Conservation (phyloP, 2,888 invertebrate species). For the Onchidella celtica region DNA sequence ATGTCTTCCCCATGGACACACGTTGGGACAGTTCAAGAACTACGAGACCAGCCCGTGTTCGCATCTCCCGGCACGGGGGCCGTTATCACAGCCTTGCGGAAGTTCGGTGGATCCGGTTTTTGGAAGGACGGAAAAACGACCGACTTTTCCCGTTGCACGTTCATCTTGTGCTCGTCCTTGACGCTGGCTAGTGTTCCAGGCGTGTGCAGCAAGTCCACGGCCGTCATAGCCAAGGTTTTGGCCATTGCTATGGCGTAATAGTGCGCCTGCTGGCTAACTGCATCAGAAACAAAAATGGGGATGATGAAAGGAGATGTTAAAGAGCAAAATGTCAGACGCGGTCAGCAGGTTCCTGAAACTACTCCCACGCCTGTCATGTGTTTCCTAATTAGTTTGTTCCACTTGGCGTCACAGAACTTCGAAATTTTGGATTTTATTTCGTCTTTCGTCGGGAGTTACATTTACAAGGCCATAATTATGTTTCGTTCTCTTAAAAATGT, state of each 20-base stretch:
- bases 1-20: too few relatives aligned
- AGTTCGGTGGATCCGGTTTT: neutral
- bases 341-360: too few relatives aligned
- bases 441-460: too few relatives aligned
- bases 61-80: conserved; percentile 16
- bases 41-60: conserved; percentile 45
- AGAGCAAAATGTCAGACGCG: neutral
- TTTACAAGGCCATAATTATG: too few relatives aligned
- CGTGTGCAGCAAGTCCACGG: conserved; percentile 36
- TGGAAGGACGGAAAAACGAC: neutral
- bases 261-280: conserved; percentile 17
- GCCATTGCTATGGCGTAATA: conserved; percentile 31
- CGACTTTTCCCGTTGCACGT: neutral
- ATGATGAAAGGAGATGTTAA: neutral
- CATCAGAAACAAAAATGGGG: too few relatives aligned
- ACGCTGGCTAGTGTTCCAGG: conserved; percentile 18
- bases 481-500: too few relatives aligned
- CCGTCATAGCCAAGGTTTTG: conserved; percentile 47
- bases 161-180: conserved; percentile 22
- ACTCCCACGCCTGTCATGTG: too few relatives aligned
- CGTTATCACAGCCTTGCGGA: neutral
- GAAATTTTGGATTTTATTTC: too few relatives aligned
- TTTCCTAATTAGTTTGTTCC: neutral
- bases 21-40: too few relatives aligned
- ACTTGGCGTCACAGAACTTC: too few relatives aligned